phyloP scores from a whole-genome alignment of 2,888 invertebrate genomes.

The Microplitis manilae region DNA sequence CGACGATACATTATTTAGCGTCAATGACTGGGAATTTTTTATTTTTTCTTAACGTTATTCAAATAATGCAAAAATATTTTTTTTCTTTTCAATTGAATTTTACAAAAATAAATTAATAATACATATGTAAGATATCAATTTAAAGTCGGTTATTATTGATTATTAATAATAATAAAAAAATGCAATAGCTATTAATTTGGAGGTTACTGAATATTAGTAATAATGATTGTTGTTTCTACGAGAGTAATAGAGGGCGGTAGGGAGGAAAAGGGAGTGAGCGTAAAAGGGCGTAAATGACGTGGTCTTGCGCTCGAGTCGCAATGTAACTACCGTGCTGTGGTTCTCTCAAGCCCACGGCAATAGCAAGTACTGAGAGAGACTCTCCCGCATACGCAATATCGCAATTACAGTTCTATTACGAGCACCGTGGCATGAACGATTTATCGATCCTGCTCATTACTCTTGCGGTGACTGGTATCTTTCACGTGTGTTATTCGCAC shows the following conservation, averaged over 20 bases:
- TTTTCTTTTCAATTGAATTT: too few species aligned
- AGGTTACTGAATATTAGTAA: neutral
- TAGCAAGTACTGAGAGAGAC: slow-evolving; percentile 31
- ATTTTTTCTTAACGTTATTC: too few species aligned
- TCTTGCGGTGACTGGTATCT: slow-evolving; percentile 31
- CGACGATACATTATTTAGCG: slow-evolving; percentile 30
- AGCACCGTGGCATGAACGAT: slow-evolving; percentile 46
- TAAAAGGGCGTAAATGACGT: slow-evolving; percentile 27
- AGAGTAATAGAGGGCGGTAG: slow-evolving; percentile 27
- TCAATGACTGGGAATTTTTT: slow-evolving; percentile 26
- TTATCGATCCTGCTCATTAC: slow-evolving; percentile 48
- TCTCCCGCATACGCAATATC: slow-evolving; percentile 43
- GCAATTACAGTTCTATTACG: slow-evolving; percentile 49
- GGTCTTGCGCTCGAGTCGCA: slow-evolving; percentile 21
- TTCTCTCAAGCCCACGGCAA: slow-evolving; percentile 31
- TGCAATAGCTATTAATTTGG: neutral
- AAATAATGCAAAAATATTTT: too few species aligned
- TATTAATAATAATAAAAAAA: neutral
- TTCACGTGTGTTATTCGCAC: slow-evolving; percentile 18
- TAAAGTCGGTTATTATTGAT: too few species aligned
- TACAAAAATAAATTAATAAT: too few species aligned
- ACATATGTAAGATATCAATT: too few species aligned
- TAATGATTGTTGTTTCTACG: neutral
- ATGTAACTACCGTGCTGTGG: slow-evolving; percentile 35
- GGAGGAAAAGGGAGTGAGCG: slow-evolving; percentile 40